phyloP scores from a whole-genome alignment of 2,113 vertebrate genomes.

The Ramphastos sulfuratus region DNA sequence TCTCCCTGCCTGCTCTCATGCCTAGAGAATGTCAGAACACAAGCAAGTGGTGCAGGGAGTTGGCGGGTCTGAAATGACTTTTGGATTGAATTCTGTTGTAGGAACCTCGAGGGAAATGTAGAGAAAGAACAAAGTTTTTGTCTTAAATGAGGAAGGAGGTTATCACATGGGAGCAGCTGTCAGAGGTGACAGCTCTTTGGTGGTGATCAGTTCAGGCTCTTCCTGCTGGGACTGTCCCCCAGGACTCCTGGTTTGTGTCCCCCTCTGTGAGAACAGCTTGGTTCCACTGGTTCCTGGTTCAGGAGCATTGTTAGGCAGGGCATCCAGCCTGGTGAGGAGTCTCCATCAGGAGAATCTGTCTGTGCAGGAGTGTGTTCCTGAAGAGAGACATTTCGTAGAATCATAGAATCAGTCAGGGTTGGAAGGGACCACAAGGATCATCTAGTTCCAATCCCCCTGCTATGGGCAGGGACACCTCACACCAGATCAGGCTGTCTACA shows the following conservation, averaged over 20 bases:
- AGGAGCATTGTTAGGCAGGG: neutral
- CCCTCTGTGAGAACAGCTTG: rapidly evolving
- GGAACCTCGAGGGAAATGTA: rapidly evolving
- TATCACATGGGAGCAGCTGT: no score
- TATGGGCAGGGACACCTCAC: no score
- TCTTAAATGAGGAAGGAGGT: neutral
- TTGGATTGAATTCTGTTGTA: neutral
- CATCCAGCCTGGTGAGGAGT: no score
- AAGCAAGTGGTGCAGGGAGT: neutral
- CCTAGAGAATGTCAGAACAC: neutral
- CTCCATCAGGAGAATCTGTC: neutral
- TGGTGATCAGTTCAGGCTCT: neutral
- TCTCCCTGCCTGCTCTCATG: no score
- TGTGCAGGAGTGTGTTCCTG: neutral
- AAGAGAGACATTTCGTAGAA: neutral
- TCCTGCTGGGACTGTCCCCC: neutral
- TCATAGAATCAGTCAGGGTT: no score
- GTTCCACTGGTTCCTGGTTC: neutral
- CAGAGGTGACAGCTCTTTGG: neutral
- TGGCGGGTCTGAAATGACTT: neutral
- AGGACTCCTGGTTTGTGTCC: no score
- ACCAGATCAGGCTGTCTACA: no score
- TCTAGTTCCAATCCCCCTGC: no score
- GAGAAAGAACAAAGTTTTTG: neutral
- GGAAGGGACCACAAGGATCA: no score